Base-by-base conservation (phyloP, 2,113 vertebrate genomes). In the Paradisaea rubra region DNA sequence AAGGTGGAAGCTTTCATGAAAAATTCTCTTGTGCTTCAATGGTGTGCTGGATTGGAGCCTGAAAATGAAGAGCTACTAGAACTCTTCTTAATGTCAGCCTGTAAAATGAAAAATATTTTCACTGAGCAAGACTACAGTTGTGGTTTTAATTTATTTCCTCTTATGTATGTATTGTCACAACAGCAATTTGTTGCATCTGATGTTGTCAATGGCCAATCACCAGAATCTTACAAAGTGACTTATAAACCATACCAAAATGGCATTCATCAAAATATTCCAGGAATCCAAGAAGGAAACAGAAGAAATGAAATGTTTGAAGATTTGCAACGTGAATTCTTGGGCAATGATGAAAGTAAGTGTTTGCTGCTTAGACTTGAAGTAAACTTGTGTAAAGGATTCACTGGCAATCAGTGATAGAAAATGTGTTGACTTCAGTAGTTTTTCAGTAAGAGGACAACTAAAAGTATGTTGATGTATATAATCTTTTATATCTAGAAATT, bases 271-370 rank as follows among this genome's bases (percentile, higher is more conserved):
- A 91, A 96, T 69, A 97, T 95, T 91, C 97, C 98, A 49, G 94
- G 97, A 96, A 83, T 96, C 13, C 97, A 97, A 52, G 96, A 89
- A 28, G 73, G 76, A 91, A 72, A 37, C 91, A 98, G 77, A 94
- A 96, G 87, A 80, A 98, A 97, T 37, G 98, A 97, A 89, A 89
- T 93, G 13, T 98, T 99, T 89, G 98, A 99, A 89, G 98, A 97
- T 63, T 97, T 99, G 79, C 99, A 99, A 28, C 97, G 91, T 88
- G 98, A 99, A 37, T 99, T 99, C 93, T 97, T 99, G 41, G 98
- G 98, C 91, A 98, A 91, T 20, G 97, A 97, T 86, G 98, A 98
- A 89, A 96, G 99, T 99, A 97, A 97, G 99, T 98, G 54, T 90
- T 82, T 61, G n/a, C 21, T 86, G 35, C 56, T 74, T 69, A 71